phyloP scores from a whole-genome alignment of 92 coral and sea anemone species.

The Diadumene lineata region DNA sequence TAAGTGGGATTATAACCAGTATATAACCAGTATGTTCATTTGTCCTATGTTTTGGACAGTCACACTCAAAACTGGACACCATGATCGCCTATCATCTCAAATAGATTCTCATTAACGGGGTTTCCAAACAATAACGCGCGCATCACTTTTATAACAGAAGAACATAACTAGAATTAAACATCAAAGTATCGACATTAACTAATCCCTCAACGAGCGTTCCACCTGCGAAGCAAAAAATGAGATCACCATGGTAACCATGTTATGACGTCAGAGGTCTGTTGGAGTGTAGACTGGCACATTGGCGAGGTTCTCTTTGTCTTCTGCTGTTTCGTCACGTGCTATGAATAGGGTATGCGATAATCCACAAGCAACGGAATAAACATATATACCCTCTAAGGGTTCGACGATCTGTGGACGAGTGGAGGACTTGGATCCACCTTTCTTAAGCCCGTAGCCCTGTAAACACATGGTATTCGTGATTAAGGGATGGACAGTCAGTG shows the following conservation, averaged over 20 bases:
- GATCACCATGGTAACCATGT: neutral
- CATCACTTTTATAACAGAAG: neutral
- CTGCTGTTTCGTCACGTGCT: constrained; percentile 73
- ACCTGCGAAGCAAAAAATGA: neutral
- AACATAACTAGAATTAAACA: neutral
- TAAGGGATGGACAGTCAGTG: too few species aligned
- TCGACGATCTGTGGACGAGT: constrained; percentile 80
- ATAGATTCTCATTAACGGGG: too few species aligned
- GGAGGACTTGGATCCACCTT: constrained; percentile 80
- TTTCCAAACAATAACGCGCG: neutral
- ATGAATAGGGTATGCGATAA: constrained; percentile 76
- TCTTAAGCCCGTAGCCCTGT: constrained; percentile 79
- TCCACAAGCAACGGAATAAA: constrained; percentile 75
- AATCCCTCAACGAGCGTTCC: neutral
- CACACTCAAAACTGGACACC: too few species aligned
- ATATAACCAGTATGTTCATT: too few species aligned
- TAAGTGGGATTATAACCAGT: too few species aligned
- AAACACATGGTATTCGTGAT: too few species aligned
- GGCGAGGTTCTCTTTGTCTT: constrained; percentile 56
- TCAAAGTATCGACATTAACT: neutral
- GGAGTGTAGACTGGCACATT: constrained; percentile 81
- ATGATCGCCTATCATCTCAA: too few species aligned
- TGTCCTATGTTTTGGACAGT: too few species aligned
- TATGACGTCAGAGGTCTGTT: constrained; percentile 6
- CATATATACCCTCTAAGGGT: constrained; percentile 79